A percentile compares a stretch with the other conserved stretches of the same genome.
Conservation (phyloP, 2,888 invertebrate species). For the Euplagia quadripunctaria region DNA sequence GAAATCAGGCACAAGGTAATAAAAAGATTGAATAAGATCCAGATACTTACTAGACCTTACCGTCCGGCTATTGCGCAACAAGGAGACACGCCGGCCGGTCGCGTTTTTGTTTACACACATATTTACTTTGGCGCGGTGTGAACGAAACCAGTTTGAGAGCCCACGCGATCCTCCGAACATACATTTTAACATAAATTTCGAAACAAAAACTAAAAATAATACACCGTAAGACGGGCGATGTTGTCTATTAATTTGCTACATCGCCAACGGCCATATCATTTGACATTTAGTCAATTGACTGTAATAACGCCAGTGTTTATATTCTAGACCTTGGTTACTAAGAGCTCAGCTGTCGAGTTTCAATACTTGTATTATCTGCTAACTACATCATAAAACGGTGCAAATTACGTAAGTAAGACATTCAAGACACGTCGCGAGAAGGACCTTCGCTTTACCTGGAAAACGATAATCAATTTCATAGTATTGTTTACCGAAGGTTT, state of each 20-base stretch:
- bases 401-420: constrained; percentile 65
- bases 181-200: constrained; percentile 29
- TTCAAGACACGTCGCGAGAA: constrained; percentile 57
- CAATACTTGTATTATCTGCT: constrained; percentile 49
- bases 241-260: constrained; percentile 52
- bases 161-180: constrained; percentile 41
- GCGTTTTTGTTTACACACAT: constrained; percentile 76
- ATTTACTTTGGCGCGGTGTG: constrained; percentile 72
- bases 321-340: constrained; percentile 55
- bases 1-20: constrained; percentile 30
- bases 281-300: constrained; percentile 60
- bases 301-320: constrained; percentile 57
- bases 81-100: constrained; percentile 44
- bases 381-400: constrained; percentile 56
- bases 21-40: constrained; percentile 38
- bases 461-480: constrained; percentile 34
- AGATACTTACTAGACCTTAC: constrained; percentile 7
- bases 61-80: constrained; percentile 40
- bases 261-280: constrained; percentile 54
- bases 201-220: constrained; percentile 18
- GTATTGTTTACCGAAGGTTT: constrained; percentile 39
- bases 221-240: constrained; percentile 8
- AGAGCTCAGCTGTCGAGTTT: constrained; percentile 25
- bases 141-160: constrained; percentile 67
- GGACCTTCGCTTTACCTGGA: constrained; percentile 47